Evolutionary conservation across 2,797 vertebrate species (phyloP).

Genomic region (Mus caroli): DNA sequence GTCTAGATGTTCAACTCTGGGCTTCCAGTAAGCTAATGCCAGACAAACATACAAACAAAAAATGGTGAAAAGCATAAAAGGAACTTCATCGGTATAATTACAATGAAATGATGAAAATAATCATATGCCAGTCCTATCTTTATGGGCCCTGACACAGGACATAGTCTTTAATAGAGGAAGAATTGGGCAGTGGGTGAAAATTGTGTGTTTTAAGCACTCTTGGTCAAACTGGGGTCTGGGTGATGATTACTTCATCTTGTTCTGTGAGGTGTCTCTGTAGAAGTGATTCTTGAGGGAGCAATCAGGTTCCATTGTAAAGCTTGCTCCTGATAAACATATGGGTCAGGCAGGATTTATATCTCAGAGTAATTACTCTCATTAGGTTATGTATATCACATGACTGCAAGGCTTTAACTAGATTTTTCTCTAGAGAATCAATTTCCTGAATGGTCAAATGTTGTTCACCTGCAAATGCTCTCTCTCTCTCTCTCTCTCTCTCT

Average conservation of each 20-base stretch:
- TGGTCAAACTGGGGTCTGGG: not conserved
- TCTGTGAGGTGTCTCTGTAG: not conserved
- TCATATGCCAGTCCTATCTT: not conserved
- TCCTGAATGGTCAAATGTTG: not conserved
- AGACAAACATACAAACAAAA: not conserved
- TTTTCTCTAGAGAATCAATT: not conserved
- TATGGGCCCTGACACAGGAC: too few species aligned
- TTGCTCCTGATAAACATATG: not conserved
- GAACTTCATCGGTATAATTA: too few species aligned
- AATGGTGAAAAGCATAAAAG: not conserved
- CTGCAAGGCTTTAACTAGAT: not conserved
- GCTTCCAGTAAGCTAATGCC: not conserved
- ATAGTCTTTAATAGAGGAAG: not conserved
- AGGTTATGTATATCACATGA: not conserved
- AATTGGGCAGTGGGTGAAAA: not conserved
- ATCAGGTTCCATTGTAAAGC: not conserved
- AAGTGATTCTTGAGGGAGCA: not conserved
- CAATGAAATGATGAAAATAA: not conserved
- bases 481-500: too few species aligned
- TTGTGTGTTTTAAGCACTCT: not conserved
- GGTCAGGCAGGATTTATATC: not conserved
- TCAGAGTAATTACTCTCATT: not conserved
- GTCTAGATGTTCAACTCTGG: too few species aligned
- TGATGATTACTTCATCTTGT: not conserved
- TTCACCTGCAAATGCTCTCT: not conserved